A percentile compares a stretch with the other conserved stretches of the same genome.
These are phyloP conservation scores for Norana najaformis DNA, from an alignment of 2,888 invertebrate species.

Conservation along the genomic window DNA sequence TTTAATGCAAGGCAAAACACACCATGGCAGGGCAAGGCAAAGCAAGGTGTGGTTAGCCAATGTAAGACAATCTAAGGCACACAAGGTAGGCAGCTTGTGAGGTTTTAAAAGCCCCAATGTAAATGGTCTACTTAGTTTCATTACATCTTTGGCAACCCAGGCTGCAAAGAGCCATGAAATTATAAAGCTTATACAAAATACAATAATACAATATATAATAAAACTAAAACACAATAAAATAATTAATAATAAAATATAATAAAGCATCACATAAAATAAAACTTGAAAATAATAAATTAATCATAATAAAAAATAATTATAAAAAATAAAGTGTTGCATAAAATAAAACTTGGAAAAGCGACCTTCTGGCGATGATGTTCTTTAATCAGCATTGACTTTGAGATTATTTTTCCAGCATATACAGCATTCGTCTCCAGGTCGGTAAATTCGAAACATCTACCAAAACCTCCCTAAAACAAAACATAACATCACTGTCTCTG, in stretches of 20 bases:
- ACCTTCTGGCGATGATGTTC: slow-evolving; percentile 95
- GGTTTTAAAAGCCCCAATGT: too few species aligned
- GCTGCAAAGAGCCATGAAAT: too few species aligned
- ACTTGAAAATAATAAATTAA: neutral
- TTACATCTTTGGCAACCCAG: too few species aligned
- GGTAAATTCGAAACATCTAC: slow-evolving; percentile 94
- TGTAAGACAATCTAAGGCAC: too few species aligned
- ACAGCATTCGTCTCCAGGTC: slow-evolving; percentile 77
- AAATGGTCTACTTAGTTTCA: too few species aligned
- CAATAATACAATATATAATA: too few species aligned
- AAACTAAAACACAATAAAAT: too few species aligned
- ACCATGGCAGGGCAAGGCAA: too few species aligned
- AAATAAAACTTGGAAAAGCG: slow-evolving; percentile 60
- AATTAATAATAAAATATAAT: neutral
- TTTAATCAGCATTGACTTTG: slow-evolving; percentile 88
- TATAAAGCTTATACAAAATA: too few species aligned
- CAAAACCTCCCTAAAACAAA: slow-evolving; percentile 80
- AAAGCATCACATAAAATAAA: neutral
- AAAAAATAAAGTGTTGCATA: neutral
- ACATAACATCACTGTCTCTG: neutral
- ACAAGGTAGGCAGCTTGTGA: too few species aligned
- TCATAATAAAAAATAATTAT: neutral
- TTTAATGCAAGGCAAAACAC: too few species aligned
- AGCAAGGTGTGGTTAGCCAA: too few species aligned
- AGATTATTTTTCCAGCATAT: slow-evolving; percentile 91